Evolutionary conservation across 2,113 vertebrate species (phyloP).

Genomic region (Istiophorus platypterus): DNA sequence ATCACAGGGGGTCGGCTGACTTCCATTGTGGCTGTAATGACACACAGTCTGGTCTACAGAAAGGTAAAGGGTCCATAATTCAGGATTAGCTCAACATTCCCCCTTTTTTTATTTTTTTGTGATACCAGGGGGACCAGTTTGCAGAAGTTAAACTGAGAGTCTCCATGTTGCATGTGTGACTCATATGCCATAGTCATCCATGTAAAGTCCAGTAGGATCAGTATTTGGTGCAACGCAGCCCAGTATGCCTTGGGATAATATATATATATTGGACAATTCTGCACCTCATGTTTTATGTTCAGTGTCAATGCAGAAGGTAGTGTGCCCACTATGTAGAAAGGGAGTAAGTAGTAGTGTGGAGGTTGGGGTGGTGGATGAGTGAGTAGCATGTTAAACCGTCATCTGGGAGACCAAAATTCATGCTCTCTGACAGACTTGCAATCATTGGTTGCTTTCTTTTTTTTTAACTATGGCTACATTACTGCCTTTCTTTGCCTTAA

Average conservation of each 20-base stretch:
- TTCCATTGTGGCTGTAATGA: slow-evolving; percentile 49
- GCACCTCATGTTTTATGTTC: not conserved
- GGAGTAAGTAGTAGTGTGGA: not conserved
- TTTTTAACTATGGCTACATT: too few species aligned
- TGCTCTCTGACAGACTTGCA: not conserved
- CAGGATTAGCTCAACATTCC: slow-evolving; percentile 12
- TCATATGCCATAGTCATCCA: not conserved
- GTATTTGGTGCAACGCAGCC: not conserved
- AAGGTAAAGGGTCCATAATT: slow-evolving; percentile 39
- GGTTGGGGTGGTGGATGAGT: too few species aligned
- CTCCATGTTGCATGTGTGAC: not conserved
- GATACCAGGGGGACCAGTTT: not conserved
- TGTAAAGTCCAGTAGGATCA: not conserved
- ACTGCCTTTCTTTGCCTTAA: too few species aligned
- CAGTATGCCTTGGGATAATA: not conserved
- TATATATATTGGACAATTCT: not conserved
- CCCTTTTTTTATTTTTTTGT: not conserved
- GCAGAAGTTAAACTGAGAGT: not conserved
- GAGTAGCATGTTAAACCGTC: not conserved
- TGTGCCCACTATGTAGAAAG: not conserved
- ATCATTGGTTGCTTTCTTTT: not conserved
- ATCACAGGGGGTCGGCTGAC: slow-evolving; percentile 58
- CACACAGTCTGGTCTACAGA: slow-evolving; percentile 32
- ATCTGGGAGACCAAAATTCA: not conserved
- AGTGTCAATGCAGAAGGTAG: not conserved